phyloP scores from a whole-genome alignment of 2,113 vertebrate species.

The Dromiciops gliroides region DNA sequence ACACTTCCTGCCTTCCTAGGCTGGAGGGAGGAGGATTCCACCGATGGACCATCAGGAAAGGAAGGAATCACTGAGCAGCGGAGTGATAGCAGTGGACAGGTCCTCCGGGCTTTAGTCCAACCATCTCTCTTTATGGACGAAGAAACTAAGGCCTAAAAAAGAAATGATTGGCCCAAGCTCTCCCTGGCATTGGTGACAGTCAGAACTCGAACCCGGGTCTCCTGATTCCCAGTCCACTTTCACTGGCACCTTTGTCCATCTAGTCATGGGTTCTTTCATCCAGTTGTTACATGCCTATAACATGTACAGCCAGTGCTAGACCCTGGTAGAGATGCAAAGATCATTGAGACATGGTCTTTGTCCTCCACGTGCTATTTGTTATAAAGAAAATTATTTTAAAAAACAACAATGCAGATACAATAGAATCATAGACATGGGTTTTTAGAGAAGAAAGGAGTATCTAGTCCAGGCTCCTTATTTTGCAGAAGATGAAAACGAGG shows the following conservation, averaged over 20 bases:
- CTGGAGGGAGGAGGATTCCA: not conserved
- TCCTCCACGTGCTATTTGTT: not conserved
- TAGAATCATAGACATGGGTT: not conserved
- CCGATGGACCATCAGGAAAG: not conserved
- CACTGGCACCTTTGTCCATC: not conserved
- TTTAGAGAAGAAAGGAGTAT: not conserved
- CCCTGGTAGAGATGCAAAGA: not conserved
- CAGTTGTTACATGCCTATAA: not conserved
- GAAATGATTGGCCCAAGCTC: not conserved
- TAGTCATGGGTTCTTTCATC: not conserved
- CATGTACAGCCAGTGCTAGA: not conserved
- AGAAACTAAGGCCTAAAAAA: not conserved
- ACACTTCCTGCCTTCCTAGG: not conserved
- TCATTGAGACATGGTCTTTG: not conserved
- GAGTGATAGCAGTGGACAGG: not conserved
- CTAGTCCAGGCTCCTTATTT: not conserved
- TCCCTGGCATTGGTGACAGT: not conserved
- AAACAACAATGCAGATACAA: not conserved
- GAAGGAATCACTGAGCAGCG: not conserved
- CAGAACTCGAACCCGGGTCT: not conserved
- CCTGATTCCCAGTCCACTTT: not conserved
- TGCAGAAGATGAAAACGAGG: not conserved
- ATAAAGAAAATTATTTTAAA: not conserved
- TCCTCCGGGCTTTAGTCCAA: not conserved
- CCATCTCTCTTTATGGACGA: not conserved